Evolutionary conservation across 2,888 invertebrate species (phyloP).

Genomic region (Orchestes rusci): DNA sequence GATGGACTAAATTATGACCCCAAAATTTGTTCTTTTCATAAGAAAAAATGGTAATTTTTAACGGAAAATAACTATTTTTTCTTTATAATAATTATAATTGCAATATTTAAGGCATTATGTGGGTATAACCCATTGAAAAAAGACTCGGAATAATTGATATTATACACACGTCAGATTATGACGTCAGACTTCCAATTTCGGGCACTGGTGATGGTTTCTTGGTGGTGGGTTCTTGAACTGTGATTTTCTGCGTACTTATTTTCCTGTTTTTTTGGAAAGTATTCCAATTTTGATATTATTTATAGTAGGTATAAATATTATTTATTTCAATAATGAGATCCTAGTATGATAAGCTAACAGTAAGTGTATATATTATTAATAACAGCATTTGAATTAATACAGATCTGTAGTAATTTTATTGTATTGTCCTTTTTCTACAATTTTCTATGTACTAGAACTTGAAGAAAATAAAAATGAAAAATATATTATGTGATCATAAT

Average conservation of each 20-base stretch:
- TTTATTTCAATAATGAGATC: conserved; percentile 15
- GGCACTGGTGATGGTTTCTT: conserved; percentile 22
- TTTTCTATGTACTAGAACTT: conserved; percentile 7
- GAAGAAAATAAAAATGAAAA: no score
- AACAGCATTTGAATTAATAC: conserved; percentile 15
- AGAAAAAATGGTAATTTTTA: background rate
- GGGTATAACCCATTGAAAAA: background rate
- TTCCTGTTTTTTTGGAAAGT: background rate
- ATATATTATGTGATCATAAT: no score
- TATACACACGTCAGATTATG: no score
- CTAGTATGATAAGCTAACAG: conserved; percentile 5
- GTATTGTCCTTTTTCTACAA: conserved; percentile 9
- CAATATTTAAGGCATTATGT: background rate
- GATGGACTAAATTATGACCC: conserved; percentile 8
- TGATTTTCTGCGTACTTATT: conserved; percentile 6
- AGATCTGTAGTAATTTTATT: conserved; percentile 15
- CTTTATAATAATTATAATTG: no score
- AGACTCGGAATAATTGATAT: no score
- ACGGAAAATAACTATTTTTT: no score
- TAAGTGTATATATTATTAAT: conserved; percentile 7
- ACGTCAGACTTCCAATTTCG: conserved; percentile 8
- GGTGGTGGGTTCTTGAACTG: conserved; percentile 19
- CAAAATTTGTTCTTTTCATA: conserved; percentile 9
- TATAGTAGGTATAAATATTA: conserved; percentile 16
- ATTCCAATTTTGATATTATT: conserved; percentile 6